Conservation (phyloP, 2,113 vertebrate genomes). For the Ammodramus savannarum region DNA sequence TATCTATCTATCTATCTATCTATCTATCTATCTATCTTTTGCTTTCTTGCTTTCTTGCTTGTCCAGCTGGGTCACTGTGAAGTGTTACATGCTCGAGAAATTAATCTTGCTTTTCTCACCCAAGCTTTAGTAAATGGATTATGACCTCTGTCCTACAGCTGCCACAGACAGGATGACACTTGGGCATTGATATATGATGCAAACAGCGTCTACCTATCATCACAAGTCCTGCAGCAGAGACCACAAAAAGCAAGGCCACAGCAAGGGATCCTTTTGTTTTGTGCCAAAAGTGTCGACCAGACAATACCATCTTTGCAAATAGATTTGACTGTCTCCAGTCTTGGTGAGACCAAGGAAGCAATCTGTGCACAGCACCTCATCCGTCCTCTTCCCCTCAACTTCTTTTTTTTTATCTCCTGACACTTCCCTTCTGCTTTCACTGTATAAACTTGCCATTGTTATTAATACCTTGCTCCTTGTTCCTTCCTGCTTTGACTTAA, state of each 20-base stretch:
- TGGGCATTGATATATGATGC: background rate
- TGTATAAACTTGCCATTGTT: conserved; percentile 68
- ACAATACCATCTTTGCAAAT: background rate
- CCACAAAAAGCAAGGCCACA: background rate
- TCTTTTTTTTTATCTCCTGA: background rate
- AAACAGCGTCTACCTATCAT: background rate
- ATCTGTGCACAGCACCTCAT: background rate
- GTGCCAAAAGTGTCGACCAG: background rate
- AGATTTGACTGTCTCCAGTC: background rate
- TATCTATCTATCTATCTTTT: too few species aligned
- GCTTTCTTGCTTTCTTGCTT: background rate
- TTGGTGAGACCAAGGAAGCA: background rate
- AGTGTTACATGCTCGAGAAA: background rate
- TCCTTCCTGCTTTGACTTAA: conserved; percentile 67
- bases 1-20: too few species aligned
- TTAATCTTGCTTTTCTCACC: background rate
- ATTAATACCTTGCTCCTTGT: conserved; percentile 54
- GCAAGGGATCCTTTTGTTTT: background rate
- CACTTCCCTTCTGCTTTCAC: conserved; percentile 19
- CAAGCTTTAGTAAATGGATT: background rate
- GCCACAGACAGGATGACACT: background rate
- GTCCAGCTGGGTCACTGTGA: background rate
- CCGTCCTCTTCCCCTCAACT: background rate
- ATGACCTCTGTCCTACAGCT: background rate
- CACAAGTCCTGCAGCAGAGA: background rate